Conservation (phyloP, 2,113 vertebrate species). For the Gavialis gangeticus region DNA sequence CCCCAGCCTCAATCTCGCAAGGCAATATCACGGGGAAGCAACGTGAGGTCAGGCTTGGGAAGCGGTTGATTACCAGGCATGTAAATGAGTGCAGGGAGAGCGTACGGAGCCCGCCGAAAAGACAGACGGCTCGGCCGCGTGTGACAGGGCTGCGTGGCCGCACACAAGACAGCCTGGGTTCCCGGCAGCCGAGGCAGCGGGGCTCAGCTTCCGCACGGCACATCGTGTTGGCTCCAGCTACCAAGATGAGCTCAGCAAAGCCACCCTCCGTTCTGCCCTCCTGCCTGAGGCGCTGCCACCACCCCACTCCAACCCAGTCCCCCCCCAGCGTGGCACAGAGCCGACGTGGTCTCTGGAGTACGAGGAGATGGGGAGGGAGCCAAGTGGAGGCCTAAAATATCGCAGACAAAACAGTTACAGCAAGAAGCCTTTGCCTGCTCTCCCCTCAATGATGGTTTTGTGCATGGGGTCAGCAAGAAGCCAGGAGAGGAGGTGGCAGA, state of each 20-base stretch:
- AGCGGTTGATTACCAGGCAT: fast-evolving
- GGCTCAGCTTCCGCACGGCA: slow-evolving; percentile 13
- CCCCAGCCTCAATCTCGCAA: background rate
- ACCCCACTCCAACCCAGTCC: too few relatives aligned
- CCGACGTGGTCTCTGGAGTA: fast-evolving
- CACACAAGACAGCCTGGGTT: slow-evolving; percentile 25
- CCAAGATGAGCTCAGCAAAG: fast-evolving
- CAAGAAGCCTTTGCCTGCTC: background rate
- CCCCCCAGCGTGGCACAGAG: background rate
- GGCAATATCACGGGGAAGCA: background rate
- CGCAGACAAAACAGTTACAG: slow-evolving; percentile 42
- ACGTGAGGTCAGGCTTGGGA: background rate
- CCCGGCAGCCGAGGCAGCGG: slow-evolving; percentile 2
- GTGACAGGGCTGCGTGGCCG: background rate
- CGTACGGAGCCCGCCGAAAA: slow-evolving; percentile 31
- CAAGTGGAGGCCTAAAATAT: background rate
- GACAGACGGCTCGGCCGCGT: background rate
- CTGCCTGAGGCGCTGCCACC: background rate
- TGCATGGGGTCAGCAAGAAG: background rate
- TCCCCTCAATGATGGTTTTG: slow-evolving; percentile 46
- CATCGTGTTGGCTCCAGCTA: background rate
- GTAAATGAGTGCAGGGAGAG: background rate
- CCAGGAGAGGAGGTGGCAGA: background rate
- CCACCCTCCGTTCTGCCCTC: background rate
- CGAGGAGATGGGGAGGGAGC: background rate